phyloP scores from a whole-genome alignment of 2,113 vertebrate species.

The Petroica traversi region DNA sequence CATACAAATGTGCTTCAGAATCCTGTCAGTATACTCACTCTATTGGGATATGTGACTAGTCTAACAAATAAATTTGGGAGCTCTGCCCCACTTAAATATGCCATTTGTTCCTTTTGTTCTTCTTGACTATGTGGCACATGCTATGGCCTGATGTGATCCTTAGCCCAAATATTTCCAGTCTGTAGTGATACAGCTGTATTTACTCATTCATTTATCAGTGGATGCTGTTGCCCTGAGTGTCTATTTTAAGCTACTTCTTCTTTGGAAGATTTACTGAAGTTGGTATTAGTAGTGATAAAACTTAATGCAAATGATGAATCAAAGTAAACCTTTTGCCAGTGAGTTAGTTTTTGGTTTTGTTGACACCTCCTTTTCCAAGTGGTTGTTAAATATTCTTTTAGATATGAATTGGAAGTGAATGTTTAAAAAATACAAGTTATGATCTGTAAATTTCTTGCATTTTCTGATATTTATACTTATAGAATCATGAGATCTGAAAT shows the following conservation, averaged over 20 bases:
- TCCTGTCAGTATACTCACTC: neutral
- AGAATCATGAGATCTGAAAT: neutral
- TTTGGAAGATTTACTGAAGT: neutral
- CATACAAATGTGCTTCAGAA: neutral
- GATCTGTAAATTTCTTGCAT: neutral
- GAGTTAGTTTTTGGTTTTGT: neutral
- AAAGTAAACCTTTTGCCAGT: neutral
- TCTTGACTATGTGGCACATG: slow-evolving; percentile 21
- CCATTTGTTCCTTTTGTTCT: slow-evolving; percentile 29
- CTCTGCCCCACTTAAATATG: slow-evolving; percentile 17
- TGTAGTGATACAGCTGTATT: neutral
- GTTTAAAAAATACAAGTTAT: neutral
- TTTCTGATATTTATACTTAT: neutral
- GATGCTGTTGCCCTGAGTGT: neutral
- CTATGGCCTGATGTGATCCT: neutral
- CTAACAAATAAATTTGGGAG: neutral
- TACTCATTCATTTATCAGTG: neutral
- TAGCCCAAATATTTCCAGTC: neutral
- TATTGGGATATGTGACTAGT: neutral
- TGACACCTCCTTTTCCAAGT: neutral
- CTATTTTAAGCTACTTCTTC: neutral
- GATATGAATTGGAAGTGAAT: neutral
- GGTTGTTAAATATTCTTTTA: neutral
- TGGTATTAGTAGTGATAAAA: neutral
- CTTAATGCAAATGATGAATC: slow-evolving; percentile 14